Percentiles rank a stretch among this genome's conserved stretches.
Evolutionary conservation across 2,888 invertebrate genomes (phyloP).

Genomic region (Colletes collaris): DNA sequence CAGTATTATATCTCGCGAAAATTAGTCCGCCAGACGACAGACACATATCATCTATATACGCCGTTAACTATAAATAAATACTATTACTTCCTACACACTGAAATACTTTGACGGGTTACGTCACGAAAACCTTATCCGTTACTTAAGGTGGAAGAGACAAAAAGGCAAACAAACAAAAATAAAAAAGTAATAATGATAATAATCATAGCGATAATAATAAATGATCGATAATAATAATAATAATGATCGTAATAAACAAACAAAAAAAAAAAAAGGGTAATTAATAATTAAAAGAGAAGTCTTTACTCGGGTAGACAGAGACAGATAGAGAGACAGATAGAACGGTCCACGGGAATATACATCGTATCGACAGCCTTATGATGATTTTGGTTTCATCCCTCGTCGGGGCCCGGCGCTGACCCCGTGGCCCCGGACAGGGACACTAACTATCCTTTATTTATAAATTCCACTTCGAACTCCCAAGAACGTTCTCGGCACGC

Average conservation of each 20-base stretch:
- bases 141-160: conserved; percentile 51
- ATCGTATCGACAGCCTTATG: conserved; percentile 59
- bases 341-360: conserved; percentile 53
- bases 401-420: conserved; percentile 3
- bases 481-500: conserved; percentile 16
- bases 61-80: conserved; percentile 78
- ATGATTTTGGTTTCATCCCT: conserved; percentile 57
- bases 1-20: conserved; percentile 49
- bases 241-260: conserved; percentile 21
- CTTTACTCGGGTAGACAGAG: conserved; percentile 51
- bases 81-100: conserved; percentile 79
- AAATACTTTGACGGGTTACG: conserved; percentile 75
- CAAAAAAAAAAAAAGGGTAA: conserved; percentile 18
- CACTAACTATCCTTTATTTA: conserved; percentile 46
- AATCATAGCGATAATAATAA: neutral
- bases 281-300: conserved; percentile 38
- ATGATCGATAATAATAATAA: too few species aligned
- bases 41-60: conserved; percentile 49
- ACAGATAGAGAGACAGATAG: conserved; percentile 54
- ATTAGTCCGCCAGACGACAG: conserved; percentile 29
- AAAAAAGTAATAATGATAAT: conserved; percentile 27
- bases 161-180: conserved; percentile 34
- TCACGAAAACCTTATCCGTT: conserved; percentile 60
- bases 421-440: conserved; percentile 27
- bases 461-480: conserved; percentile 34